Evolutionary conservation across 2,888 invertebrate species (phyloP).

Genomic region (Drosophila testacea): DNA sequence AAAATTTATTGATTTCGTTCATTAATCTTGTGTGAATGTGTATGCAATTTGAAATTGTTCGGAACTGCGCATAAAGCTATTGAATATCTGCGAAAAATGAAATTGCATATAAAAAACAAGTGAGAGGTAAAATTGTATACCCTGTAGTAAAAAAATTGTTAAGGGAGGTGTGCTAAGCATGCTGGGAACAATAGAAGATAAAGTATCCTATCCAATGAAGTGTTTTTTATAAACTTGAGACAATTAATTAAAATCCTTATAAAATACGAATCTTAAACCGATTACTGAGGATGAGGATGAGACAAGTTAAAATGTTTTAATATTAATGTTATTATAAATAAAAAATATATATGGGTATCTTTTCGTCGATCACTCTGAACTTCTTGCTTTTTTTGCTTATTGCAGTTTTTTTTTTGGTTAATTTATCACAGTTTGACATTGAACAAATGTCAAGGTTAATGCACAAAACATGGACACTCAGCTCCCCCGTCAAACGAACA

Average conservation of each 20-base stretch:
- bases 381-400: constrained; percentile 2
- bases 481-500: constrained; percentile 1
- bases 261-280: no score
- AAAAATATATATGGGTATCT: no score
- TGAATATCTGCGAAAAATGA: constrained; percentile 14
- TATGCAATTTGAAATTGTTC: constrained; percentile 12
- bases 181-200: no score
- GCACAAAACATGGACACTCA: constrained; percentile 29
- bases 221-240: no score
- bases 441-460: constrained; percentile 69
- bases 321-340: no score
- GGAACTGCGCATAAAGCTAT: constrained; percentile 40
- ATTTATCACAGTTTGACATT: constrained; percentile 71
- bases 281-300: no score
- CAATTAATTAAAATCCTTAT: no score
- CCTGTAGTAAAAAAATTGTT: neutral
- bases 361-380: neutral
- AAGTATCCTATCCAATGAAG: no score
- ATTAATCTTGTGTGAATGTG: constrained; percentile 20
- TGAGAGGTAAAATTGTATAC: neutral
- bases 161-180: no score
- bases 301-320: no score
- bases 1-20: constrained; percentile 49
- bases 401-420: constrained; percentile 26
- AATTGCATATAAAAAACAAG: neutral